A percentile compares a stretch with the other conserved stretches of the same genome.
Conservation (phyloP, 2,797 vertebrate genomes). For the Pempheris klunzingeri region DNA sequence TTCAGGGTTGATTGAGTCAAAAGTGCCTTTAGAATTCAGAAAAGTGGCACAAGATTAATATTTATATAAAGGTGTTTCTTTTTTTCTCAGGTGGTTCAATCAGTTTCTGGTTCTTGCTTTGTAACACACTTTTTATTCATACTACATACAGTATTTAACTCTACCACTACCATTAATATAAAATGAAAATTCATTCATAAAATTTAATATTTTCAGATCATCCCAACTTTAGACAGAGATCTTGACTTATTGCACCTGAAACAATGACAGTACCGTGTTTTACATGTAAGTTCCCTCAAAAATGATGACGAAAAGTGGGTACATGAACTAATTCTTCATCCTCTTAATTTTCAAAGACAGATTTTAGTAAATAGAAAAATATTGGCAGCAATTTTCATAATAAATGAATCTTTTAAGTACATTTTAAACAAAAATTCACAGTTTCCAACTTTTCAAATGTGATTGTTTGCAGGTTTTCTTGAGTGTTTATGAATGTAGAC, state of each 20-base stretch:
- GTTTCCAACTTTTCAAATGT: not conserved
- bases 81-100: not conserved
- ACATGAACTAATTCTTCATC: not conserved
- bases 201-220: not conserved
- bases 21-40: slow-evolving; percentile 2
- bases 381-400: not conserved
- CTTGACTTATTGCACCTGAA: not conserved
- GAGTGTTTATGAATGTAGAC: not conserved
- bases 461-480: not conserved
- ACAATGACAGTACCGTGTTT: not conserved
- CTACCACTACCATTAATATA: not conserved
- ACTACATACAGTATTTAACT: not conserved
- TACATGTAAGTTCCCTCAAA: too few relatives aligned
- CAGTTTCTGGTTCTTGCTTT: too few relatives aligned
- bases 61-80: not conserved
- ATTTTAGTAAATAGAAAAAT: not conserved
- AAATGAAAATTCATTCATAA: not conserved
- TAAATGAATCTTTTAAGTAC: not conserved
- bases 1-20: slow-evolving; percentile 3
- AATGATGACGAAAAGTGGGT: too few relatives aligned
- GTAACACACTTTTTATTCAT: not conserved
- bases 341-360: not conserved
- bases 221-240: not conserved
- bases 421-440: not conserved
- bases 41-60: not conserved